These are phyloP conservation scores for Saccostrea cuccullata DNA, from an alignment of 1,140 invertebrate genomes.

Conservation along the genomic window DNA sequence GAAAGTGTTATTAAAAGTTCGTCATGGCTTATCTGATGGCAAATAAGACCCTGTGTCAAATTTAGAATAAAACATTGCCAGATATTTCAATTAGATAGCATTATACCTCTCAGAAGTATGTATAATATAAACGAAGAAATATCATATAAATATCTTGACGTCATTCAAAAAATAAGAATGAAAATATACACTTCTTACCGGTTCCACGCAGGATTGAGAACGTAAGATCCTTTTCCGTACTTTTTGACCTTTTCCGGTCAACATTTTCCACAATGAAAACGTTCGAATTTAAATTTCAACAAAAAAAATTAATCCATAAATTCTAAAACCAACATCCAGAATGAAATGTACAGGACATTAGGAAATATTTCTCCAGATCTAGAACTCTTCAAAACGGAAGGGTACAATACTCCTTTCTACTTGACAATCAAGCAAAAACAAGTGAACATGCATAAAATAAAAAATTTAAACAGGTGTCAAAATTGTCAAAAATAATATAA, in stretches of 20 bases:
- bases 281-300: neutral
- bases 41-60: neutral
- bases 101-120: neutral
- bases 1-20: neutral
- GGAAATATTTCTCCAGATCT: neutral
- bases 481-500: constrained; percentile 15
- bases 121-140: neutral
- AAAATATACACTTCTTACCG: neutral
- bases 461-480: neutral
- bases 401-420: neutral
- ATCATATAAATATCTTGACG: neutral
- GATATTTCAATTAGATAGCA: constrained; percentile 7
- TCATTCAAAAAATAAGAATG: neutral
- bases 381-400: neutral
- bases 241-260: neutral
- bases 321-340: constrained; percentile 6
- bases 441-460: neutral
- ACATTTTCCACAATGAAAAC: constrained; percentile 8
- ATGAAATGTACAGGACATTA: neutral
- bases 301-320: neutral
- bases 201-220: neutral
- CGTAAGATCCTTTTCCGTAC: constrained; percentile 11
- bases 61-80: neutral
- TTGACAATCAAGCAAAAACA: neutral
- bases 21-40: constrained; percentile 13